phyloP scores from a whole-genome alignment of 2,797 vertebrate species.

The Pangasius macronema region DNA sequence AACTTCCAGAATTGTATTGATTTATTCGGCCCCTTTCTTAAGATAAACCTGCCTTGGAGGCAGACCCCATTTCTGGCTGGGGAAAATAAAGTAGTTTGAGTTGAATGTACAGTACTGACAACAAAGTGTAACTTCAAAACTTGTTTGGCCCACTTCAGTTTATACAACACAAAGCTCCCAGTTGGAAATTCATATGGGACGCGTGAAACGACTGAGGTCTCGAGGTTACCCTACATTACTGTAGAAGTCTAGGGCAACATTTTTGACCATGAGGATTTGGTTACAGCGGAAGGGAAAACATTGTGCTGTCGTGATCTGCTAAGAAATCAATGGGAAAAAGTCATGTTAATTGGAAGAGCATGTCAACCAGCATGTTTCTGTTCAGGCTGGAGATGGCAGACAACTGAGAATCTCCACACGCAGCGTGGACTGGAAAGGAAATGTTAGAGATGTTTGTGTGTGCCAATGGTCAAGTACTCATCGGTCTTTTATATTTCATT shows the following conservation, averaged over 20 bases:
- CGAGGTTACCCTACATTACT: conserved; percentile 55
- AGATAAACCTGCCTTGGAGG: conserved; percentile 62
- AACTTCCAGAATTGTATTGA: conserved; percentile 72
- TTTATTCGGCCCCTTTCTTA: conserved; percentile 64
- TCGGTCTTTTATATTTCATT: conserved; percentile 59
- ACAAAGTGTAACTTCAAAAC: conserved; percentile 56
- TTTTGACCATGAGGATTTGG: conserved; percentile 40
- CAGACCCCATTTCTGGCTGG: conserved; percentile 44
- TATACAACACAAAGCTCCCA: conserved; percentile 18
- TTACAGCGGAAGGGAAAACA: not conserved
- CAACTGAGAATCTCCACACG: conserved; percentile 5
- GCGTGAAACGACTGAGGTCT: conserved; percentile 12
- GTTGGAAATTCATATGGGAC: conserved; percentile 47
- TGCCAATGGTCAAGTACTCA: conserved; percentile 40
- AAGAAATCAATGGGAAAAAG: conserved; percentile 16
- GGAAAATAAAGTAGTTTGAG: conserved; percentile 31
- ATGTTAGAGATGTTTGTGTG: conserved; percentile 19
- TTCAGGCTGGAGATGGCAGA: conserved; percentile 39
- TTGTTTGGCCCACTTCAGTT: conserved; percentile 51
- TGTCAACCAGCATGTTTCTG: conserved; percentile 21
- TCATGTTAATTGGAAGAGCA: conserved; percentile 39
- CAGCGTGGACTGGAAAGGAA: conserved; percentile 40
- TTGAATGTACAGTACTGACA: conserved; percentile 37
- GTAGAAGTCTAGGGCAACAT: not conserved
- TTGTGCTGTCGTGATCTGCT: not conserved